Evolutionary conservation across 2,888 invertebrate species (phyloP).

Genomic region (Calameuta pallipes): DNA sequence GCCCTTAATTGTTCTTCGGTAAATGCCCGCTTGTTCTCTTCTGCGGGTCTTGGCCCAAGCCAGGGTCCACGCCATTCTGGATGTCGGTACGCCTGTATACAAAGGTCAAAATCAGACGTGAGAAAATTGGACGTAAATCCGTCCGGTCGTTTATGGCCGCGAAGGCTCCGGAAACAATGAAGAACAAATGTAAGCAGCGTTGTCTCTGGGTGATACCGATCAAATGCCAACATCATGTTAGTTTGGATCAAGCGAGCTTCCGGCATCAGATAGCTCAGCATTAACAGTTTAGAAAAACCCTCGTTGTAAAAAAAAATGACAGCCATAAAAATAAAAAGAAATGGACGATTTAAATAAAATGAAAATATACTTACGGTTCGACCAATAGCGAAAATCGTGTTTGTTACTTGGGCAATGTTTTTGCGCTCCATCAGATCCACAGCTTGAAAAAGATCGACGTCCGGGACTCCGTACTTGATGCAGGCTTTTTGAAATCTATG

Average conservation of each 20-base stretch:
- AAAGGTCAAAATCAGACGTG: background rate
- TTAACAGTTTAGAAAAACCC: no score
- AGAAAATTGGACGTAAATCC: no score
- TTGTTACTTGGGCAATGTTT: slow-evolving; percentile 89
- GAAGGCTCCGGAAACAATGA: background rate
- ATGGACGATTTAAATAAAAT: background rate
- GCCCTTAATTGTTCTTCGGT: slow-evolving; percentile 79
- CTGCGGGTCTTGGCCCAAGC: slow-evolving; percentile 87
- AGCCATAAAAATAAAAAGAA: no score
- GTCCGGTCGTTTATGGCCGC: no score
- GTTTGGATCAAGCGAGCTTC: no score
- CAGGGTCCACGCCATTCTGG: slow-evolving; percentile 86
- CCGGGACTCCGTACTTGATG: slow-evolving; percentile 85
- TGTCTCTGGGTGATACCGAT: no score
- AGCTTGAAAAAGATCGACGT: slow-evolving; percentile 89
- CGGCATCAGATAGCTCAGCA: no score
- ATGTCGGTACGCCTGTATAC: slow-evolving; percentile 79
- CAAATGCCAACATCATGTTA: no score
- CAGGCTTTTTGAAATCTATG: slow-evolving; percentile 85
- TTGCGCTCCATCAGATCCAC: slow-evolving; percentile 92
- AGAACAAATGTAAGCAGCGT: no score
- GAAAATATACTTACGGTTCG: slow-evolving; percentile 74
- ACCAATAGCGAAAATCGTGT: slow-evolving; percentile 88
- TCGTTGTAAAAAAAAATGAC: no score
- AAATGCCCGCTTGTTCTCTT: slow-evolving; percentile 76